Evolutionary conservation across 2,888 invertebrate species (phyloP).

Genomic region (Netelia virgata): DNA sequence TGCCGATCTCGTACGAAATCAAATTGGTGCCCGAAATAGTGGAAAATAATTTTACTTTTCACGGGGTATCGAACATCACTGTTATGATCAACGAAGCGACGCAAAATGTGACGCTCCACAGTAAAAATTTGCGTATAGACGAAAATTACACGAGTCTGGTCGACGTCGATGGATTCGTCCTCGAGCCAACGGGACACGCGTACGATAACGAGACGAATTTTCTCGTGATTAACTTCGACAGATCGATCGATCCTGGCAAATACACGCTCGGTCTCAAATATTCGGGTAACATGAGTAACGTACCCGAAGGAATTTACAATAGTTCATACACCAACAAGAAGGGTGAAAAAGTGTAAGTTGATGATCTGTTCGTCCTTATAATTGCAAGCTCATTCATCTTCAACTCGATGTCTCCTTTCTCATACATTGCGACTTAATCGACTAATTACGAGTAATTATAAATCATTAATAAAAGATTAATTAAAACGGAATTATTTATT

Average conservation of each 20-base stretch:
- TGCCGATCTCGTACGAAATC: conserved; percentile 86
- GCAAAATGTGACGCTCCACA: conserved; percentile 84
- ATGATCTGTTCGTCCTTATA: too few species aligned
- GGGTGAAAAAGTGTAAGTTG: conserved; percentile 82
- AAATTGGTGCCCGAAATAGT: conserved; percentile 85
- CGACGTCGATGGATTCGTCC: conserved; percentile 40
- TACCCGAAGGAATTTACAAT: conserved; percentile 89
- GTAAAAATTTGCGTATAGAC: conserved; percentile 81
- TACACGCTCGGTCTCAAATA: conserved; percentile 87
- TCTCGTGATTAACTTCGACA: conserved; percentile 60
- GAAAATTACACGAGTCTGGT: conserved; percentile 75
- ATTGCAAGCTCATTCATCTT: too few species aligned
- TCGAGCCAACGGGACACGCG: conserved; percentile 64
- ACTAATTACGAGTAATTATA: too few species aligned
- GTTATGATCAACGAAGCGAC: conserved; percentile 75
- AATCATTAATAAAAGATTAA: too few species aligned
- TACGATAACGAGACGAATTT: conserved; percentile 65
- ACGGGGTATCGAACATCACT: conserved; percentile 68
- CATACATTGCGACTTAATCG: too few species aligned
- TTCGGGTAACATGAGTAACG: conserved; percentile 87
- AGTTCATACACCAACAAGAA: conserved; percentile 87
- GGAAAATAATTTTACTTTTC: conserved; percentile 77
- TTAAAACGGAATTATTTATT: too few species aligned
- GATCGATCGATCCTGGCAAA: conserved; percentile 80
- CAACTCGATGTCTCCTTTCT: too few species aligned